A percentile compares a stretch with the other conserved stretches of the same genome.
Evolutionary conservation across 2,888 invertebrate species (phyloP).

Genomic region (Aleiodes leptofemur): DNA sequence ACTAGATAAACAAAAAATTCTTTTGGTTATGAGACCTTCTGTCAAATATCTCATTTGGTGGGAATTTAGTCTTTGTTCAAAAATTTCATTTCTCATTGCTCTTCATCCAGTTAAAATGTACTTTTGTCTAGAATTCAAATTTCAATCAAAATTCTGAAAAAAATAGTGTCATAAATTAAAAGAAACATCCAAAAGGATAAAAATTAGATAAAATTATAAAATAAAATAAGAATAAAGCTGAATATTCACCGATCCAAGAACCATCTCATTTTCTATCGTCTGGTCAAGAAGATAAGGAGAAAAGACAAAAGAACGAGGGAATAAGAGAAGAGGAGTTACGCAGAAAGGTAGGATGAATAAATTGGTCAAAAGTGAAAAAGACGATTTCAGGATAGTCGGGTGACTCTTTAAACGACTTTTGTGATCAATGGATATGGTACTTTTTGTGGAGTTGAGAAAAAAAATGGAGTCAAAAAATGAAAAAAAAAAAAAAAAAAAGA

Average conservation of each 20-base stretch:
- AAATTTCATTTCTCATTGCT: too few species aligned
- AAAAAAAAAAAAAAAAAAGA: not conserved
- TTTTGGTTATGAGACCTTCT: too few species aligned
- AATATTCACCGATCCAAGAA: not conserved
- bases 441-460: not conserved
- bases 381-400: slow-evolving; percentile 30
- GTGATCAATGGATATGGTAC: slow-evolving; percentile 47
- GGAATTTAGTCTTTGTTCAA: too few species aligned
- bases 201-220: too few species aligned
- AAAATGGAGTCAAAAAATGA: not conserved
- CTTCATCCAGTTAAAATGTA: too few species aligned
- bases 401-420: slow-evolving; percentile 45
- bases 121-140: too few species aligned
- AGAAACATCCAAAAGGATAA: too few species aligned
- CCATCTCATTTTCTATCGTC: slow-evolving; percentile 3
- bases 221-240: slow-evolving; percentile 23
- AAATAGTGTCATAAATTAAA: too few species aligned
- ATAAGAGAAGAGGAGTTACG: not conserved
- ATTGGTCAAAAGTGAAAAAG: slow-evolving; percentile 21
- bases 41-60: too few species aligned
- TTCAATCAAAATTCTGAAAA: too few species aligned
- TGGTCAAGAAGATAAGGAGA: not conserved
- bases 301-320: not conserved
- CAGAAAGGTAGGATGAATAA: not conserved
- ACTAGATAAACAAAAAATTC: too few species aligned